phyloP scores from a whole-genome alignment of 1,140 invertebrate species.

The Spodoptera frugiperda region DNA sequence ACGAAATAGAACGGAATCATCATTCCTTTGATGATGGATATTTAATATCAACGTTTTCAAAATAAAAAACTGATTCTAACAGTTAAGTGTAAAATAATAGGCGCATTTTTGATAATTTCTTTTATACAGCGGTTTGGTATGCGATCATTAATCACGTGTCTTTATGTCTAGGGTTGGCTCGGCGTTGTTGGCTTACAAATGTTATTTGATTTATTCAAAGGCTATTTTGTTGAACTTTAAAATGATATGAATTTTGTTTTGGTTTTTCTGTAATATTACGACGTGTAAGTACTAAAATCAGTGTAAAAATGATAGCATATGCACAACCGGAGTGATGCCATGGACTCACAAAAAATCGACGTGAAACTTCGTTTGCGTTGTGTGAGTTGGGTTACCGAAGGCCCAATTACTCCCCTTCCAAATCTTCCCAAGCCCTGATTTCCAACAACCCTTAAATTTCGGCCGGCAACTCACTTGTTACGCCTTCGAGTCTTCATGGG shows the following conservation, averaged over 20 bases:
- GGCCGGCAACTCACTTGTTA: too few species aligned
- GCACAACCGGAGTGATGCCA: too few species aligned
- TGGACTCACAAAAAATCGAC: too few species aligned
- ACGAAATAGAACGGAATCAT: conserved; percentile 14
- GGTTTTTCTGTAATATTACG: too few species aligned
- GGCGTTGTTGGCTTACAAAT: too few species aligned
- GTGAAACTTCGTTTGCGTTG: too few species aligned
- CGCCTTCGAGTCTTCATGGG: too few species aligned
- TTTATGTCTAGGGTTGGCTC: conserved; percentile 44
- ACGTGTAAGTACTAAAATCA: background rate
- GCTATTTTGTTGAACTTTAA: background rate
- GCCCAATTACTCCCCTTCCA: too few species aligned
- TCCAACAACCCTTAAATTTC: too few species aligned
- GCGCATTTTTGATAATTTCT: conserved; percentile 54
- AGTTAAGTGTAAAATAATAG: conserved; percentile 61
- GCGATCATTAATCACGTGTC: conserved; percentile 55
- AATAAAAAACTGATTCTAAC: conserved; percentile 40
- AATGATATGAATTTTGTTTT: background rate
- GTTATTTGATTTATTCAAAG: background rate
- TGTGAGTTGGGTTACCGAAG: too few species aligned
- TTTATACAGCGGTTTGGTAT: conserved; percentile 44
- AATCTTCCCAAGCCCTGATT: too few species aligned
- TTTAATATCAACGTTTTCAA: conserved; percentile 51
- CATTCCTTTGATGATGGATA: conserved; percentile 44
- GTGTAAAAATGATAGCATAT: too few species aligned